Conservation (phyloP, 2,888 invertebrate genomes). For the Dioctria linearis region DNA sequence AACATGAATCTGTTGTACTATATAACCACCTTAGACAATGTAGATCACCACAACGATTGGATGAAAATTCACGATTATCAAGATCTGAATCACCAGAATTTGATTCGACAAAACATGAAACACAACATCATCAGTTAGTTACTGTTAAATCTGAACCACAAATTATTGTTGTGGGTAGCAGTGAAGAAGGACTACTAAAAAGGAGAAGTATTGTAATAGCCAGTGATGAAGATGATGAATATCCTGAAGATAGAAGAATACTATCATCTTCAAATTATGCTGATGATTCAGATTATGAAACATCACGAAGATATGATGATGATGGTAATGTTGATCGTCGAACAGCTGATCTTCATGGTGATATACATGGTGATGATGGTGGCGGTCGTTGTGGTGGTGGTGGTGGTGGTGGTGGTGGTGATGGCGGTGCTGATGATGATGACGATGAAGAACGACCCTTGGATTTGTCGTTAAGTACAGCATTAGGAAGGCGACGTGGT, state of each 20-base stretch:
- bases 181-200: neutral
- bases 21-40: conserved; percentile 68
- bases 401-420: conserved; percentile 7
- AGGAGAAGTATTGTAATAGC: conserved; percentile 20
- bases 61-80: conserved; percentile 12
- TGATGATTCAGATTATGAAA: conserved; percentile 52
- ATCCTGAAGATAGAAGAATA: conserved; percentile 25
- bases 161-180: neutral
- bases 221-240: conserved; percentile 57
- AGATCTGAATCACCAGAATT: conserved; percentile 23
- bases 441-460: conserved; percentile 80
- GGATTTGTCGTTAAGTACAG: conserved; percentile 80
- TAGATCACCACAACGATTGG: conserved; percentile 55
- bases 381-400: no score
- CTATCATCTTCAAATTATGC: conserved; percentile 22
- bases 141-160: conserved; percentile 15
- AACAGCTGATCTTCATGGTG: conserved; percentile 9
- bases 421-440: conserved; percentile 60
- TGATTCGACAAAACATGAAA: neutral
- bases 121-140: neutral
- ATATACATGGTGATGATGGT: conserved; percentile 30
- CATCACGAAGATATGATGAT: conserved; percentile 31
- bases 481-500: conserved; percentile 67
- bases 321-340: neutral
- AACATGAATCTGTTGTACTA: conserved; percentile 64